Evolutionary conservation across 2,113 vertebrate species (phyloP).

Genomic region (Gasterosteus nipponicus): DNA sequence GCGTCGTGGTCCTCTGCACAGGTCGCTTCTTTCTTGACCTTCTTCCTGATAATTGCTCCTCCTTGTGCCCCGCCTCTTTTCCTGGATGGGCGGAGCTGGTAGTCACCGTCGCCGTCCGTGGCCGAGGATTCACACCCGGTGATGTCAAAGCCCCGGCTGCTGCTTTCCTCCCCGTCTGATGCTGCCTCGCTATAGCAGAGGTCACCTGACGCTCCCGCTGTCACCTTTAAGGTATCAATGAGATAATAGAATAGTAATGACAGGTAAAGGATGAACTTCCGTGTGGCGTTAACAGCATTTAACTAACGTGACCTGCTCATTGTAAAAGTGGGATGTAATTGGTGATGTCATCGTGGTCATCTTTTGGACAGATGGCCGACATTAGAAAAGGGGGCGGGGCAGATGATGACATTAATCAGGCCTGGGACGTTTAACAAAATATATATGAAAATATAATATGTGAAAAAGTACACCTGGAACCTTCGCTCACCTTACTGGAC

Average conservation of each 20-base stretch:
- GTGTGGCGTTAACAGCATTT: not conserved
- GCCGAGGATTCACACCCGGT: constrained; percentile 88
- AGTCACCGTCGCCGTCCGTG: constrained; percentile 89
- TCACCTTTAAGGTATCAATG: constrained; percentile 60
- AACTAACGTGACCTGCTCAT: not conserved
- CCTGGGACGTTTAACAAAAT: not conserved
- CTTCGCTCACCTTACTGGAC: constrained; percentile 21
- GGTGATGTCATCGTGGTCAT: not conserved
- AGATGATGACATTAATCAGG: not conserved
- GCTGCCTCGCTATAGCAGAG: constrained; percentile 88
- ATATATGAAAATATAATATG: too few relatives aligned
- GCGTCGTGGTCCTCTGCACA: constrained; percentile 86
- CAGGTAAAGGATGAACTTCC: not conserved
- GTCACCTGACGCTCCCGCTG: constrained; percentile 85
- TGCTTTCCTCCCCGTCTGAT: constrained; percentile 88
- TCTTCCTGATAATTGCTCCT: constrained; percentile 78
- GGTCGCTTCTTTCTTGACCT: constrained; percentile 88
- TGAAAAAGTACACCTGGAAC: not conserved
- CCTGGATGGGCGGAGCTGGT: constrained; percentile 79
- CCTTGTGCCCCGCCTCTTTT: constrained; percentile 72
- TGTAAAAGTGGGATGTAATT: not conserved
- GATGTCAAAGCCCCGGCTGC: constrained; percentile 87
- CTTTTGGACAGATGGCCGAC: not conserved
- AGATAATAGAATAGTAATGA: not conserved
- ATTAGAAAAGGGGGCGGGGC: not conserved